phyloP scores from a whole-genome alignment of 2,797 vertebrate species.

The Huso huso region DNA sequence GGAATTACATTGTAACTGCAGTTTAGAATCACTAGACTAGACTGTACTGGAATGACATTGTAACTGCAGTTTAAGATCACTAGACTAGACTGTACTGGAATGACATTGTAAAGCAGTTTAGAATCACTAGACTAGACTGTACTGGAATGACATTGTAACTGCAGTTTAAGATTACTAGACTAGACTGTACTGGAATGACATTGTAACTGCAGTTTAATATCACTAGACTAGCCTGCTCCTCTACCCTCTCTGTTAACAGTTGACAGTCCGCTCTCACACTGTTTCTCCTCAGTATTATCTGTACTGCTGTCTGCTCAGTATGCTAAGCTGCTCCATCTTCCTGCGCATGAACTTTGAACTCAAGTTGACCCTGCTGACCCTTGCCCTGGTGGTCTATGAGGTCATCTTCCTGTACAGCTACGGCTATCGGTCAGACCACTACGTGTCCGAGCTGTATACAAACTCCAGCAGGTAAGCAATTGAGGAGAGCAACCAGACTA shows the following conservation, averaged over 20 bases:
- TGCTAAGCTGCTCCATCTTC: conserved; percentile 75
- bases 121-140: too few relatives aligned
- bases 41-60: too few relatives aligned
- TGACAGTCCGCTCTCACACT: not conserved
- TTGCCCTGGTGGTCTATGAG: conserved; percentile 77
- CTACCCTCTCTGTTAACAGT: not conserved
- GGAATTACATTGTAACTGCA: too few relatives aligned
- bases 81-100: too few relatives aligned
- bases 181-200: too few relatives aligned
- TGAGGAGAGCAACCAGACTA: too few relatives aligned
- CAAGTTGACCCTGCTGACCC: conserved; percentile 68
- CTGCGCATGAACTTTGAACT: conserved; percentile 64
- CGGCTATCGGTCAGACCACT: conserved; percentile 55
- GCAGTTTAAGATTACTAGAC: too few relatives aligned
- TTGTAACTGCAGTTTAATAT: too few relatives aligned
- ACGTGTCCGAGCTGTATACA: conserved; percentile 51
- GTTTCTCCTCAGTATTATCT: conserved; percentile 70
- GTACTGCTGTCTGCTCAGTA: conserved; percentile 78
- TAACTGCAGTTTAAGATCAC: too few relatives aligned
- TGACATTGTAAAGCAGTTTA: too few relatives aligned
- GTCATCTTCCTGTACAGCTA: conserved; percentile 72
- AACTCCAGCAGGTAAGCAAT: conserved; percentile 30
- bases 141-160: too few relatives aligned
- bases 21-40: too few relatives aligned
- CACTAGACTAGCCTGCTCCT: not conserved